Conservation (phyloP, 2,888 invertebrate genomes). For the Margaritifera margaritifera region DNA sequence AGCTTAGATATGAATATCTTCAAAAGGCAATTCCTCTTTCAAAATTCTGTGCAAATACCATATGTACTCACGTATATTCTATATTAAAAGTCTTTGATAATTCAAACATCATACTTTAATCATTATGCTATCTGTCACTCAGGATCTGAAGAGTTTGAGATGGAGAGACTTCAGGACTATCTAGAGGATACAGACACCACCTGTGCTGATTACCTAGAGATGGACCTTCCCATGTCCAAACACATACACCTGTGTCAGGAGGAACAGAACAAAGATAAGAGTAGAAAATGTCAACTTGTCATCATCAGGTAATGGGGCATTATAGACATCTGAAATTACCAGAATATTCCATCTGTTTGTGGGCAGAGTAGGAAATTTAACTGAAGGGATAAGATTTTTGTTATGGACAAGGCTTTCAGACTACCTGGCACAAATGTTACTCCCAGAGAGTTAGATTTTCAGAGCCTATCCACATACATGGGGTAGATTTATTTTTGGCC, state of each 20-base stretch:
- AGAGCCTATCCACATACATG: too few relatives aligned
- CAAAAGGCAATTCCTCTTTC: too few relatives aligned
- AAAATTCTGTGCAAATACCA: too few relatives aligned
- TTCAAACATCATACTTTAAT: too few relatives aligned
- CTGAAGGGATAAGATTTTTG: neutral
- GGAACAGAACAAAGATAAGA: slow-evolving; percentile 20
- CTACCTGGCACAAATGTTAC: too few relatives aligned
- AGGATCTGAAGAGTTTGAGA: slow-evolving; percentile 56
- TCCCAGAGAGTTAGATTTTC: too few relatives aligned
- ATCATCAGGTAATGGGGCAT: slow-evolving; percentile 34
- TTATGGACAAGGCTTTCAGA: neutral
- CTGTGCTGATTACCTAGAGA: slow-evolving; percentile 31
- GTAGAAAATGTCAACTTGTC: slow-evolving; percentile 41
- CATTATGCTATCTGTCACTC: neutral
- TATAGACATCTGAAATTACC: neutral
- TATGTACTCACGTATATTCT: too few relatives aligned
- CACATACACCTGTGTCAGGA: slow-evolving; percentile 35
- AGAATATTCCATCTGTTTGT: neutral
- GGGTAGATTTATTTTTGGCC: too few relatives aligned
- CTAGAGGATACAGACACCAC: slow-evolving; percentile 33
- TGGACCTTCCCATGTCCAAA: slow-evolving; percentile 22
- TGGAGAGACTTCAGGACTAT: slow-evolving; percentile 49
- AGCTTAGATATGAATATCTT: too few relatives aligned
- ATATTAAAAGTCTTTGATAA: too few relatives aligned
- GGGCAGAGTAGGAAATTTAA: neutral